These are phyloP conservation scores for Eristalis arbustorum DNA, from an alignment of 2,888 invertebrate genomes.

Conservation along the genomic window DNA sequence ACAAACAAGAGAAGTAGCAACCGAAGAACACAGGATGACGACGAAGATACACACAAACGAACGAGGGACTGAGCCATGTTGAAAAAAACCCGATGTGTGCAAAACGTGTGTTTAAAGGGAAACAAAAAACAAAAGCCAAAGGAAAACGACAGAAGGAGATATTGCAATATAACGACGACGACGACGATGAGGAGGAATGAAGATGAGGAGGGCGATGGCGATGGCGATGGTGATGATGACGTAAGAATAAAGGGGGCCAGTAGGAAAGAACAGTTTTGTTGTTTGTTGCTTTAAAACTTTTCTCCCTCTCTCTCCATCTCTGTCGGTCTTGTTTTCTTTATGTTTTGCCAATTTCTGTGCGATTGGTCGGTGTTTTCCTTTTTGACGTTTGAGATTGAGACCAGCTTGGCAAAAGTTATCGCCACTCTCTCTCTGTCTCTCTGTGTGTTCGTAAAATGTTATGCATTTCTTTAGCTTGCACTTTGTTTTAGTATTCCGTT, in stretches of 20 bases:
- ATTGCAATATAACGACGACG: slow-evolving; percentile 43
- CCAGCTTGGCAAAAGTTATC: slow-evolving; percentile 18
- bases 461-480: slow-evolving; percentile 27
- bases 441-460: slow-evolving; percentile 29
- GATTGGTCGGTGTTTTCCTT: neutral
- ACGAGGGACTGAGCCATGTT: slow-evolving; percentile 10
- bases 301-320: neutral
- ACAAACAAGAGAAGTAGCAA: slow-evolving; percentile 11
- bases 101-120: slow-evolving; percentile 54
- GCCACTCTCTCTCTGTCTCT: too few relatives aligned
- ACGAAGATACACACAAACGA: neutral
- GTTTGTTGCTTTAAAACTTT: slow-evolving; percentile 48
- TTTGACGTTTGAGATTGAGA: slow-evolving; percentile 8
- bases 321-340: neutral
- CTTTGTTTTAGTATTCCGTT: slow-evolving; percentile 17
- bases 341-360: neutral
- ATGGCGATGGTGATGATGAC: slow-evolving; percentile 46
- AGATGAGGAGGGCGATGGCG: too few relatives aligned
- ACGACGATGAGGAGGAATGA: too few relatives aligned
- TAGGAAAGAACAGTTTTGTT: slow-evolving; percentile 69
- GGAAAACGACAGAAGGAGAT: neutral
- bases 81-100: slow-evolving; percentile 32
- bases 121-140: slow-evolving; percentile 38
- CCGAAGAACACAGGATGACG: neutral
- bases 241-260: slow-evolving; percentile 69